A percentile compares a stretch with the other conserved stretches of the same genome.
Conservation (phyloP, 1,140 invertebrate species). For the Neotoxoptera formosana region DNA sequence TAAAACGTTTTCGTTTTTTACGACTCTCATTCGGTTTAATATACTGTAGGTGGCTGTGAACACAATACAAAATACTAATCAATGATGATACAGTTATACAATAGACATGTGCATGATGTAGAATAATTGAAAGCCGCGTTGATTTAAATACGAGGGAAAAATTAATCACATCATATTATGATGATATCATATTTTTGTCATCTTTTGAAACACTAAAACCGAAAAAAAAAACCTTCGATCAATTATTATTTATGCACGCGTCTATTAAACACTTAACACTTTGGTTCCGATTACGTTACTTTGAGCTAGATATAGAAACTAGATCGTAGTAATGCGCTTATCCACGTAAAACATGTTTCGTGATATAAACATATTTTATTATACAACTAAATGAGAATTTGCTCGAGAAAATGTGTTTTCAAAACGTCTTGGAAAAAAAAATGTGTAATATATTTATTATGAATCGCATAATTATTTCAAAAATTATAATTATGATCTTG, state of each 20-base stretch:
- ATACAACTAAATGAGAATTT: background rate
- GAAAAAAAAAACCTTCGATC: background rate
- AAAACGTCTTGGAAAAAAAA: background rate
- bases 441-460: background rate
- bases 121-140: background rate
- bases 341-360: background rate
- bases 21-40: background rate
- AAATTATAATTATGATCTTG: background rate
- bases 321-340: slow-evolving; percentile 8
- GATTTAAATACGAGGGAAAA: background rate
- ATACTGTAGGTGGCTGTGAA: background rate
- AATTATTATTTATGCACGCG: background rate
- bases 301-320: slow-evolving; percentile 13
- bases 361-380: slow-evolving; percentile 7
- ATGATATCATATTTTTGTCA: background rate
- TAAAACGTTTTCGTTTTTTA: background rate
- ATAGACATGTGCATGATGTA: background rate
- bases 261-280: background rate
- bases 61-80: background rate
- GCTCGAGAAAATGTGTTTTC: background rate
- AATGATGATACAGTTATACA: background rate
- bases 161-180: background rate
- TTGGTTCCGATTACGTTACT: background rate
- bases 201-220: background rate
- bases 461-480: background rate